Percentiles rank a stretch among this genome's conserved stretches.
phyloP scores from a whole-genome alignment of 2,797 vertebrate genomes.

The Alosa sapidissima region DNA sequence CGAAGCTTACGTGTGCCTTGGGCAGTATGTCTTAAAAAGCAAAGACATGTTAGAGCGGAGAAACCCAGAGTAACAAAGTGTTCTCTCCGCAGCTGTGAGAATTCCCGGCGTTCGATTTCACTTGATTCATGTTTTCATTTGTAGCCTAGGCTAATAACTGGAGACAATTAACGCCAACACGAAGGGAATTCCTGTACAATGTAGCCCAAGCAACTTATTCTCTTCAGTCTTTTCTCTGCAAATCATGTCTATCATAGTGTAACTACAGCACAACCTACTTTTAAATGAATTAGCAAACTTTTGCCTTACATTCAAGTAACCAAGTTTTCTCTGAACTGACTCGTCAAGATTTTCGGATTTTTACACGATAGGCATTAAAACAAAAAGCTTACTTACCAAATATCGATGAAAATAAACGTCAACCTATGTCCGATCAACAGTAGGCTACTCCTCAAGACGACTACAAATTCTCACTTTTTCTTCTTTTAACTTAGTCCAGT shows the following conservation, averaged over 20 bases:
- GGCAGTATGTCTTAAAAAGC: too few relatives aligned
- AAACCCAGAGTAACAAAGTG: background rate
- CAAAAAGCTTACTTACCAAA: conserved; percentile 59
- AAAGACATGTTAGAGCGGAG: background rate
- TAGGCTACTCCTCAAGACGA: background rate
- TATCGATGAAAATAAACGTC: conserved; percentile 1
- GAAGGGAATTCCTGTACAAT: conserved; percentile 14
- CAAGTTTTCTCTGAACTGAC: conserved; percentile 4
- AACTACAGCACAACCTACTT: background rate
- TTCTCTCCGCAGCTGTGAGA: background rate
- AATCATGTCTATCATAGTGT: background rate
- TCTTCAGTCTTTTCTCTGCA: background rate
- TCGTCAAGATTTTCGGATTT: conserved; percentile 16
- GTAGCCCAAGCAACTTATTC: background rate
- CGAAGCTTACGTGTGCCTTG: background rate
- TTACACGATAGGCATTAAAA: background rate
- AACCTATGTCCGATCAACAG: background rate
- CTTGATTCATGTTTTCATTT: conserved; percentile 9
- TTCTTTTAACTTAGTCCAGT: conserved; percentile 32
- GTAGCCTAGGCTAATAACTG: background rate
- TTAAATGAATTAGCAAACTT: background rate
- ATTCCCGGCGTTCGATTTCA: conserved; percentile 5
- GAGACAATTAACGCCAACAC: background rate
- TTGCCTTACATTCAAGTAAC: background rate
- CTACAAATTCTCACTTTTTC: background rate